Evolutionary conservation across 2,113 vertebrate genomes (phyloP).

Genomic region (Poeciliopsis retropinna): DNA sequence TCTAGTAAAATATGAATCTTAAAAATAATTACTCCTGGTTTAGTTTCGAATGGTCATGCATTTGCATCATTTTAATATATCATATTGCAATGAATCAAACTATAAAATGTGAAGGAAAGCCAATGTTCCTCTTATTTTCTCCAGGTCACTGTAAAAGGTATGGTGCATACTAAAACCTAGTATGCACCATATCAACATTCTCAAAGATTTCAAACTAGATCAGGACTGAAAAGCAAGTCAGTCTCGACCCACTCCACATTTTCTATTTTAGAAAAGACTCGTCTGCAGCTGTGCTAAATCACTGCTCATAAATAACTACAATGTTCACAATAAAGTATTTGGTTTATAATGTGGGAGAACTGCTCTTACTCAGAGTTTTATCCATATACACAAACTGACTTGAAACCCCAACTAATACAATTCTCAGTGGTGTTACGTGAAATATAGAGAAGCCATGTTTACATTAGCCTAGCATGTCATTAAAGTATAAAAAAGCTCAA

Average conservation of each 20-base stretch:
- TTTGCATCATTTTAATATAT: too few relatives aligned
- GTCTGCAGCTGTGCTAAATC: neutral
- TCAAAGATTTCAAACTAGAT: too few relatives aligned
- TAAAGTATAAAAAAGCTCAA: neutral
- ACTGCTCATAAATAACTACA: neutral
- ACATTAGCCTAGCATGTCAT: neutral
- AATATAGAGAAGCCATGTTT: neutral
- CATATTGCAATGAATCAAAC: too few relatives aligned
- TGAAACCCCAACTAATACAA: neutral
- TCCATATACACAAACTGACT: neutral
- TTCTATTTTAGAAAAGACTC: neutral
- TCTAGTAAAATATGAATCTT: too few relatives aligned
- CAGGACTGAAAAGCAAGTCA: neutral
- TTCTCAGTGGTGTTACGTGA: neutral
- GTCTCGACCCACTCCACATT: neutral
- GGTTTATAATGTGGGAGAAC: neutral
- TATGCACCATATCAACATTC: too few relatives aligned
- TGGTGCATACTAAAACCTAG: too few relatives aligned
- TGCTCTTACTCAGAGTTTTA: neutral
- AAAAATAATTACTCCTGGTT: too few relatives aligned
- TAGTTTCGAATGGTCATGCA: too few relatives aligned
- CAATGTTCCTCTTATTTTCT: too few relatives aligned
- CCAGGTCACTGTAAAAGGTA: too few relatives aligned
- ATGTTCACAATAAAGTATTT: neutral
- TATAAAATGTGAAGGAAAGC: too few relatives aligned